Evolutionary conservation across 2,113 vertebrate species (phyloP).

Genomic region (Gallinago media): DNA sequence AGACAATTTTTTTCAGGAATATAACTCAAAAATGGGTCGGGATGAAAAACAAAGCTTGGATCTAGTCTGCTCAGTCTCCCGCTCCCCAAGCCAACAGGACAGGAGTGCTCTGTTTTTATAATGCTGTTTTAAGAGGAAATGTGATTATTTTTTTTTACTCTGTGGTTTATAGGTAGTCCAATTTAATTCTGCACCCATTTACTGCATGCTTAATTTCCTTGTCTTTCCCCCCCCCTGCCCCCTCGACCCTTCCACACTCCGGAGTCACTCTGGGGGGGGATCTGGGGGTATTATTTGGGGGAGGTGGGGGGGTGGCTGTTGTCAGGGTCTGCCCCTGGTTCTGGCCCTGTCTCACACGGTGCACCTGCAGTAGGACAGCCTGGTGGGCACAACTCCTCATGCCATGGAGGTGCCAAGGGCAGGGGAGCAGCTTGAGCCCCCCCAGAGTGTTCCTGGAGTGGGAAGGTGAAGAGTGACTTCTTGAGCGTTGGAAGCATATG

Average conservation of each 20-base stretch:
- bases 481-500: not conserved
- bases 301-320: not conserved
- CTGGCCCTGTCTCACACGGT: not conserved
- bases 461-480: not conserved
- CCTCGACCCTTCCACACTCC: not conserved
- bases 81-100: not conserved
- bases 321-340: not conserved
- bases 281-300: not conserved
- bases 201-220: conserved; percentile 5
- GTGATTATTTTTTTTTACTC: not conserved
- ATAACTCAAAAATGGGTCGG: not conserved
- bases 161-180: conserved; percentile 20
- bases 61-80: not conserved
- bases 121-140: conserved; percentile 37
- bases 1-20: not conserved
- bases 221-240: not conserved
- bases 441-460: not conserved
- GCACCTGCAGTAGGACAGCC: not conserved
- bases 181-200: conserved; percentile 12
- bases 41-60: not conserved
- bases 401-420: not conserved
- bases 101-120: conserved; percentile 24
- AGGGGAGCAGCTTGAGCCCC: not conserved
- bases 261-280: not conserved
- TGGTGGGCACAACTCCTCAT: not conserved